A percentile compares a stretch with the other conserved stretches of the same genome.
Conservation (phyloP, 2,888 invertebrate genomes). For the Hylaea fasciaria region DNA sequence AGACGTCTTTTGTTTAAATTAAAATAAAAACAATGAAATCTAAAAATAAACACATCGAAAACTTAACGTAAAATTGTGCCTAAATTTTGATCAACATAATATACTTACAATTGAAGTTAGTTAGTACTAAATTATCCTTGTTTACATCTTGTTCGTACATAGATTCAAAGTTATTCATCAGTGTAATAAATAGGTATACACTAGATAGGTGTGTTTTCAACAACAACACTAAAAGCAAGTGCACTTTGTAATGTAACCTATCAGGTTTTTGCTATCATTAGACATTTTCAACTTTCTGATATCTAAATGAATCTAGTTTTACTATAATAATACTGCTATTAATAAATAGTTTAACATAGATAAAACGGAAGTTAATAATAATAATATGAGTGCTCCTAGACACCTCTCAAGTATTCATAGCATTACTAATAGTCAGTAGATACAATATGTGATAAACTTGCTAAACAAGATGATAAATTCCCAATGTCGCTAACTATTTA, state of each 20-base stretch:
- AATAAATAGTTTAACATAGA: neutral
- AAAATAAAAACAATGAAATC: slow-evolving; percentile 28
- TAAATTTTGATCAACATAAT: slow-evolving; percentile 2
- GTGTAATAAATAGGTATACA: neutral
- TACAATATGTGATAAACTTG: no score
- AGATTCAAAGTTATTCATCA: neutral
- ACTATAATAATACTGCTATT: neutral
- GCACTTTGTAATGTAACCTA: slow-evolving; percentile 8
- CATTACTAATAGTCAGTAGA: no score
- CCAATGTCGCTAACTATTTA: no score
- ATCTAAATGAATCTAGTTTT: no score
- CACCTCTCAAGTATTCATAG: no score
- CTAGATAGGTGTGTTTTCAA: neutral
- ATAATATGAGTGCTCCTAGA: no score
- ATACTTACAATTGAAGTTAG: neutral
- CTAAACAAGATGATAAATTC: no score
- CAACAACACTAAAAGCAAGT: slow-evolving; percentile 10
- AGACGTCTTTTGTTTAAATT: slow-evolving; percentile 48
- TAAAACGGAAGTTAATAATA: neutral
- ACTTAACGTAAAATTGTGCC: slow-evolving; percentile 33
- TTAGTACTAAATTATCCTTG: slow-evolving; percentile 1
- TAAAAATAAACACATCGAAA: slow-evolving; percentile 36
- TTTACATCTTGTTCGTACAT: neutral
- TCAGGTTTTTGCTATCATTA: no score
- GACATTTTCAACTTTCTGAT: no score